These are phyloP conservation scores for Athalia cordata DNA, from an alignment of 2,888 invertebrate species.

Conservation along the genomic window DNA sequence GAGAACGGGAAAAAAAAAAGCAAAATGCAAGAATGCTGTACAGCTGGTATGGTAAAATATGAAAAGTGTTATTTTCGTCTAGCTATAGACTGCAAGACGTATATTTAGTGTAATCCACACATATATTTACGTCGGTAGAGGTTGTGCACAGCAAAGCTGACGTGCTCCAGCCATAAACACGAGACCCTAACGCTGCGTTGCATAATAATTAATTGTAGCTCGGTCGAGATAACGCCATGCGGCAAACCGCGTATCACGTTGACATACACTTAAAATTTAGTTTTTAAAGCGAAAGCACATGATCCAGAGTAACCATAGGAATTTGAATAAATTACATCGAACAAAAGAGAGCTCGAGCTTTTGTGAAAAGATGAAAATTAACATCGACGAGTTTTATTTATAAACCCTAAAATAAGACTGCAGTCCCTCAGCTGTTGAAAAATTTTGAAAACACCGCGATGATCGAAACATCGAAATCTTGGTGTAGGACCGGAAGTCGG, in stretches of 20 bases:
- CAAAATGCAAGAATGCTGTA: not conserved
- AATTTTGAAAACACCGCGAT: not conserved
- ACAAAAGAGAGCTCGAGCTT: not conserved
- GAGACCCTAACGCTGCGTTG: slow-evolving; percentile 39
- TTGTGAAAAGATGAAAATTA: not conserved
- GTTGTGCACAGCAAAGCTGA: slow-evolving; percentile 11
- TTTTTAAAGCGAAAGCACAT: slow-evolving; percentile 21
- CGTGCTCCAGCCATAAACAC: slow-evolving; percentile 39
- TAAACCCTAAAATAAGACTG: not conserved
- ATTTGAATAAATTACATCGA: slow-evolving; percentile 11
- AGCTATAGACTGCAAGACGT: not conserved
- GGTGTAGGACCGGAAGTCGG: slow-evolving; percentile 1
- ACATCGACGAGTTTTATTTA: not conserved
- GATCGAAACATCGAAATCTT: not conserved
- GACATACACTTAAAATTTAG: slow-evolving; percentile 17
- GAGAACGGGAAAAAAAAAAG: not conserved
- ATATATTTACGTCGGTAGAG: slow-evolving; percentile 36
- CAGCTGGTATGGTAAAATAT: slow-evolving; percentile 1
- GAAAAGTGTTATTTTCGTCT: slow-evolving; percentile 13
- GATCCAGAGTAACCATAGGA: not conserved
- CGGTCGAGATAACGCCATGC: slow-evolving; percentile 38
- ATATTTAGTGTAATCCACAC: slow-evolving; percentile 24
- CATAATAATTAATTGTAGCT: slow-evolving; percentile 39
- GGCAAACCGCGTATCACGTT: slow-evolving; percentile 28
- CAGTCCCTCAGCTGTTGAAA: not conserved